Base-by-base conservation (phyloP, 2,888 invertebrate species). In the Chrysomela aeneicollis region DNA sequence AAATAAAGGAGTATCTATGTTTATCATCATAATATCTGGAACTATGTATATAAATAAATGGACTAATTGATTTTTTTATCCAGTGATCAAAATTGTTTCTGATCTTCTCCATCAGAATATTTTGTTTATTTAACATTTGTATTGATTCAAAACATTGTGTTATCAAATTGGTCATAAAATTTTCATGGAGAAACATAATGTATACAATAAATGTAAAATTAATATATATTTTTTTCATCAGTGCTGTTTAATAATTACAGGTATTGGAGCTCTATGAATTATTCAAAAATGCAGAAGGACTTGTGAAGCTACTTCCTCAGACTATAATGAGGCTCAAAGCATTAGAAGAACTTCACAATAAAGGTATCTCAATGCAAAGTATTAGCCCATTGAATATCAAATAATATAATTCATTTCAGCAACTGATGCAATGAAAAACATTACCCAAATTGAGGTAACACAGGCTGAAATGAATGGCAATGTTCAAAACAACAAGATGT, bases 251-350 rank as follows among this genome's bases (percentile, higher is more conserved):
- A 49, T 26, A 26, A 5, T 26, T 15, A 10, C 42, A 94, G 92
- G 88, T 95, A 68, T 85, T 88, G 58, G 94, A 97, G 79, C 83
- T 97, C 67, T 94, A 96, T 81, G 94, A 95, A 72, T 83, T 95
- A 71, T 88, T 95, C 71, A 94, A 94, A 81, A 93, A 93, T 81
- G 92, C 92, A 64, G 95, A 97, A 77, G 88, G 90, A 9, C 87
- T 94, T 66, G 88, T 90, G 55, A 91, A 93, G 79, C 87, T 94
- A 64, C 78, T 94, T 65, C 93, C 93, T 0, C 89, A 90, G 74
- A 88, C 92, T 21, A 87, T 97, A 35, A 92, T 95, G 74, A 87
- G 97, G 61, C 89, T 98, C 87, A 88, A 92, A 74, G 92, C 95
- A 1, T 84, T 98, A 2, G 93, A 95, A 82, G 88, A 90, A 2